phyloP scores from a whole-genome alignment of 2,113 vertebrate genomes.

The Nanorana parkeri region DNA sequence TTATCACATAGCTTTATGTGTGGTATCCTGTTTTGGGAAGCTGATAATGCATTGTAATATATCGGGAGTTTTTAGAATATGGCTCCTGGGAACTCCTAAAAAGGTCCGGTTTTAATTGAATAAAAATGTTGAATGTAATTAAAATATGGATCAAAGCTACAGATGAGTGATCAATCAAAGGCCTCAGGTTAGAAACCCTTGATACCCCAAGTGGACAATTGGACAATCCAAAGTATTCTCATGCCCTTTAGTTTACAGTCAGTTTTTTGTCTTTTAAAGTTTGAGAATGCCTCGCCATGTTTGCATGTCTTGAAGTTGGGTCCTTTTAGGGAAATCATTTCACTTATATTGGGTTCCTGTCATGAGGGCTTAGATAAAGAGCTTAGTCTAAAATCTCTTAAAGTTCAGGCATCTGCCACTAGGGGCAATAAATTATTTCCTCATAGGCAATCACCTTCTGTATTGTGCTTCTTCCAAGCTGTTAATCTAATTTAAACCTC shows the following conservation, averaged over 20 bases:
- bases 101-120: too few relatives aligned
- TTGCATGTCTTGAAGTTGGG: slow-evolving; percentile 63
- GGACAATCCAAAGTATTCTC: too few relatives aligned
- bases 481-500: slow-evolving; percentile 70
- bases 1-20: too few relatives aligned
- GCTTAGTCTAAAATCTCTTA: slow-evolving; percentile 69
- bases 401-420: slow-evolving; percentile 71
- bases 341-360: slow-evolving; percentile 65
- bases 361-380: slow-evolving; percentile 66
- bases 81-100: too few relatives aligned
- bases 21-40: too few relatives aligned
- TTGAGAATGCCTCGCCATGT: slow-evolving; percentile 64
- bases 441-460: slow-evolving; percentile 68
- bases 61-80: too few relatives aligned
- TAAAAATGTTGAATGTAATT: too few relatives aligned
- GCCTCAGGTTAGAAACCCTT: too few relatives aligned
- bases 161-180: too few relatives aligned
- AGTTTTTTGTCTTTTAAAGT: slow-evolving; percentile 62
- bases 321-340: slow-evolving; percentile 63
- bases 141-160: too few relatives aligned
- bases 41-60: too few relatives aligned
- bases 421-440: slow-evolving; percentile 70
- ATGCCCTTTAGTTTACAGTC: neutral
- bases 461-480: slow-evolving; percentile 60
- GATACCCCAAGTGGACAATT: too few relatives aligned